Evolutionary conservation across 1,140 invertebrate species (phyloP), one percentile per base, ranked within the genome.

Genomic region (Drosophila baimaii): DNA sequence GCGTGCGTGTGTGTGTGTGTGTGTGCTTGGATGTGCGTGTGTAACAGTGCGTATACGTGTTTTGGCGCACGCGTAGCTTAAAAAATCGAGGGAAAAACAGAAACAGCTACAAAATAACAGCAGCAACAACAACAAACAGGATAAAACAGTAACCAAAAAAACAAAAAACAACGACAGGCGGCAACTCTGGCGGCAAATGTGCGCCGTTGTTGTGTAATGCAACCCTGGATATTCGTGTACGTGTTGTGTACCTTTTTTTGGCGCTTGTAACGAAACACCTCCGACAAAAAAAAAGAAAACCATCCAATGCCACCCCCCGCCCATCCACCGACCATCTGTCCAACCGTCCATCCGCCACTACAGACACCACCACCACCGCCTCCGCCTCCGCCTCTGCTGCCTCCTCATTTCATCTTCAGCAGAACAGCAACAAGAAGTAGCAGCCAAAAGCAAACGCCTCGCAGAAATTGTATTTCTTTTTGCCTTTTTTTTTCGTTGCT

Each of bases 191-290:
- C 77, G 72, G 71, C 65, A 79, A 88, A 84, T 77, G 79, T 84
- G 77, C 75, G 86, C 75, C 90, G 81, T 54, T 91, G 90, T 91
- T 91, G 89, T 91, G 89, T 91, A 81, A 91, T 91, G 90, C 90
- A 91, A 91, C 90, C 90, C 90, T 91, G 90, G 90, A 91, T 91
- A 54, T 91, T 91, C 90, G 90, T 91, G 90, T 90, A 90, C 90
- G 84, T 88, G 83, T 89, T 88, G 83, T 89, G 82, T 79, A 82
- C 83, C 75, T 77, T 77, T 77, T 79, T 90, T 90, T 91, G 85
- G 90, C 90, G 82, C 88, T 90, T 84, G 73, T 84, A 89, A 79
- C 73, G 70, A 89, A 88, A 84, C 64, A 84, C 72, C 72, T 81
- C 43, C 72, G 31, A 59, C 72, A 41, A 25, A n/a, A 47, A 46